Conservation (phyloP, 2,797 vertebrate genomes). For the Odontamblyopus lacepedii region DNA sequence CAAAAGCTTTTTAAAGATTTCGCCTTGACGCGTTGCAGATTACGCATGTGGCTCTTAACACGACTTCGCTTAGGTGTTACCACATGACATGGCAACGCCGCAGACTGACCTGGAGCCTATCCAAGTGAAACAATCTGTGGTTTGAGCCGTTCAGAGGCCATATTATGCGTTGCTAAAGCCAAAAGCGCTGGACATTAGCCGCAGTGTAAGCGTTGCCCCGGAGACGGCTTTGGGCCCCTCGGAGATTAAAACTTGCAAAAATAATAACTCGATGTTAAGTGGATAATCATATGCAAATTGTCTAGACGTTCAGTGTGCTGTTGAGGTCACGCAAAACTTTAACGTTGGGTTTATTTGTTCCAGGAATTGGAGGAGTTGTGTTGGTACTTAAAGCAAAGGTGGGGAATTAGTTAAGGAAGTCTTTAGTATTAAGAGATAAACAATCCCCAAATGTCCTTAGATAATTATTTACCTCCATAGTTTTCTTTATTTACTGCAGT, state of each 20-base stretch:
- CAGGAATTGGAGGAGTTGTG: not conserved
- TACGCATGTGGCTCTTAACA: slow-evolving; percentile 65
- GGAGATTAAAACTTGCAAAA: slow-evolving; percentile 21
- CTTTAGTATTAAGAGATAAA: not conserved
- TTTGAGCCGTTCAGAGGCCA: slow-evolving; percentile 62
- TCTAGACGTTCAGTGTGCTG: not conserved
- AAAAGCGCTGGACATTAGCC: slow-evolving; percentile 15
- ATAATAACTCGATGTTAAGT: slow-evolving; percentile 14
- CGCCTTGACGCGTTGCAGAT: slow-evolving; percentile 48
- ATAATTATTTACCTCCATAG: too few species aligned
- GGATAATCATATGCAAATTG: slow-evolving; percentile 14
- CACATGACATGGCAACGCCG: slow-evolving; percentile 59
- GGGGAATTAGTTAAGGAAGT: not conserved
- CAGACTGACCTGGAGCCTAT: slow-evolving; percentile 25
- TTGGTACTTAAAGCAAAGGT: not conserved
- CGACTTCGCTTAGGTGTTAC: slow-evolving; percentile 62
- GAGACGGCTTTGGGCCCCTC: slow-evolving; percentile 10
- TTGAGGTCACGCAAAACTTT: not conserved
- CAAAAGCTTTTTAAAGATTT: slow-evolving; percentile 51
- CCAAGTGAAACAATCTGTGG: slow-evolving; percentile 57
- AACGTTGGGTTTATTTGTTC: not conserved
- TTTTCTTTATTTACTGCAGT: too few species aligned
- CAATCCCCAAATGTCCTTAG: too few species aligned
- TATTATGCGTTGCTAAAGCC: slow-evolving; percentile 37
- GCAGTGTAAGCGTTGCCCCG: slow-evolving; percentile 28